These are phyloP conservation scores for Thamnophis sirtalis DNA, from an alignment of 2,113 vertebrate species.

Conservation along the genomic window DNA sequence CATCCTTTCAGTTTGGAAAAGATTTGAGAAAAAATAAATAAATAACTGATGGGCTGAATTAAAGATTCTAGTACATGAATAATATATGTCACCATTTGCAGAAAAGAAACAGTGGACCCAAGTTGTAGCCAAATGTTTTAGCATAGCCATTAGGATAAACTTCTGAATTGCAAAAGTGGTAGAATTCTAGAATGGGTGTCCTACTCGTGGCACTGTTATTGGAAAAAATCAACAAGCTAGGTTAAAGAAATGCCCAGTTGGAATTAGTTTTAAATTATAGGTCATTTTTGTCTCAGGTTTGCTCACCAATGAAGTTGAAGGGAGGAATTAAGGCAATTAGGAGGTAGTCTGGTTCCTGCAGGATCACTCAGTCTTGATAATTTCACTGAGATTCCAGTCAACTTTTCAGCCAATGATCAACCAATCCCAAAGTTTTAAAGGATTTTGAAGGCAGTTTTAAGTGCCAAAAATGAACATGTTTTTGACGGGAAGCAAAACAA, in stretches of 20 bases:
- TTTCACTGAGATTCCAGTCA: neutral
- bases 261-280: neutral
- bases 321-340: neutral
- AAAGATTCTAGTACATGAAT: neutral
- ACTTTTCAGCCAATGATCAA: neutral
- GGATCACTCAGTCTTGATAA: neutral
- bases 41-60: neutral
- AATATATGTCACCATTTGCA: neutral
- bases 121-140: neutral
- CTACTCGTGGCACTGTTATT: neutral
- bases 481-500: conserved; percentile 30
- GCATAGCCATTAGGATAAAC: neutral
- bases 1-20: neutral
- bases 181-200: neutral
- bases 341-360: neutral
- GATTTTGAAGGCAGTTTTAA: neutral
- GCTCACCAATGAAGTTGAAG: neutral
- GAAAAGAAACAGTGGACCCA: neutral
- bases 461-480: neutral
- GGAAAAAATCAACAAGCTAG: neutral
- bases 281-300: too few species aligned
- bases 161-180: neutral
- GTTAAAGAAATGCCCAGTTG: neutral
- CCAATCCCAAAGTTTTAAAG: neutral
- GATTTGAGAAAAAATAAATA: neutral